Percentiles rank a stretch among this genome's conserved stretches.
phyloP scores from a whole-genome alignment of 64 coral and sea anemone genomes.

The Porites australiensis region DNA sequence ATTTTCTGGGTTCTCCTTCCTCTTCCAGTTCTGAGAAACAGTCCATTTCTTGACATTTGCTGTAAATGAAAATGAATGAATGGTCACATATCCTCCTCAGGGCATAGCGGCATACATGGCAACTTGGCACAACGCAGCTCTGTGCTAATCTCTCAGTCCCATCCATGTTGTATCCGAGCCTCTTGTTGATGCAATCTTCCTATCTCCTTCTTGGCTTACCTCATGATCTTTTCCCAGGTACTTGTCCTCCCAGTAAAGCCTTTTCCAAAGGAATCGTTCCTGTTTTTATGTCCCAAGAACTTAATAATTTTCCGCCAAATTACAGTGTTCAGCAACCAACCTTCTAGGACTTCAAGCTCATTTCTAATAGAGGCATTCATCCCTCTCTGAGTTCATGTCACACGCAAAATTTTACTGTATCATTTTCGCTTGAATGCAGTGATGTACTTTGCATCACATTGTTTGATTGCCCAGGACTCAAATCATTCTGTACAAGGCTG shows the following conservation, averaged over 20 bases:
- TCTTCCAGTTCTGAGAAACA: no score
- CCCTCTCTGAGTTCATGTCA: conserved; percentile 15
- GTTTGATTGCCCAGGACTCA: conserved; percentile 29
- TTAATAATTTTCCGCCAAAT: not conserved
- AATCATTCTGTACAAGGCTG: not conserved
- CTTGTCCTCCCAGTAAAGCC: not conserved
- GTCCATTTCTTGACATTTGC: no score
- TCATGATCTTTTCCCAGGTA: not conserved
- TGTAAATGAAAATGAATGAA: no score
- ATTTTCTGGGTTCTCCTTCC: no score
- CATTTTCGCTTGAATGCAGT: conserved; percentile 13
- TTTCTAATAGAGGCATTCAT: not conserved
- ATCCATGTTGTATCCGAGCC: no score
- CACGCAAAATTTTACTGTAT: conserved; percentile 18
- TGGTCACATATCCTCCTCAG: no score
- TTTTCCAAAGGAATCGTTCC: conserved; percentile 30
- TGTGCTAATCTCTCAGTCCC: no score
- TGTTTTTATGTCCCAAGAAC: conserved; percentile 25
- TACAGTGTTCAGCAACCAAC: conserved; percentile 4
- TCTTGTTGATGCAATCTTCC: not conserved
- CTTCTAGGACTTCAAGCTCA: not conserved
- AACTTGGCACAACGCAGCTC: no score
- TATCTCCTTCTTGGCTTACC: conserved; percentile 29
- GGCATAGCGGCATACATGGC: no score
- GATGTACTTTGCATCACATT: conserved; percentile 13